A percentile compares a stretch with the other conserved stretches of the same genome.
These are phyloP conservation scores for Mesochorus sp. DNA, from an alignment of 2,888 invertebrate genomes.

Conservation along the genomic window DNA sequence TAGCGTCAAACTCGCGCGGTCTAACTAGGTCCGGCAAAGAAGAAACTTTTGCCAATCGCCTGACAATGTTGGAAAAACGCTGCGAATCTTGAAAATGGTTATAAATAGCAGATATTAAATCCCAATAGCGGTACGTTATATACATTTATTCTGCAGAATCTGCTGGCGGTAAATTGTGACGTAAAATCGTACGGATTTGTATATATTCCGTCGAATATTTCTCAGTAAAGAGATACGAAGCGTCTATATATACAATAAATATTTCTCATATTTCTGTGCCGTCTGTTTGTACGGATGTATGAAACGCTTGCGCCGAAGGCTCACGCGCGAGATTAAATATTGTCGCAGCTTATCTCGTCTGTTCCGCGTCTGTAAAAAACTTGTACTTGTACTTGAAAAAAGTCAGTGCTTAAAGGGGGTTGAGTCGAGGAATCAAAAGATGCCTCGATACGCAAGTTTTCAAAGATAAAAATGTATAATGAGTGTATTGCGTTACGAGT, in stretches of 20 bases:
- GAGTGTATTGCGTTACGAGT: too few relatives aligned
- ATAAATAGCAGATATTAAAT: too few relatives aligned
- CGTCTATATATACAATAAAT: slow-evolving; percentile 56
- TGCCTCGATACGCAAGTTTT: too few relatives aligned
- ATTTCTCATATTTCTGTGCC: slow-evolving; percentile 55
- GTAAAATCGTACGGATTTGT: too few relatives aligned
- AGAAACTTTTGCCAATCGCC: slow-evolving; percentile 47
- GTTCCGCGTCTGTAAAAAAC: slow-evolving; percentile 19
- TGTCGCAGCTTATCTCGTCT: slow-evolving; percentile 70
- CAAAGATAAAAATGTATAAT: too few relatives aligned
- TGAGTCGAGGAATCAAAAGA: too few relatives aligned
- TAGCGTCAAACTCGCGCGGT: slow-evolving; percentile 65
- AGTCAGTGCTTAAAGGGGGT: too few relatives aligned
- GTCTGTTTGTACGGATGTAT: slow-evolving; percentile 62
- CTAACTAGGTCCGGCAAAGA: slow-evolving; percentile 68
- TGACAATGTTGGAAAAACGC: slow-evolving; percentile 2
- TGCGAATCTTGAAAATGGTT: too few relatives aligned
- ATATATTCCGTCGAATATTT: slow-evolving; percentile 52
- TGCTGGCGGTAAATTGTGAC: too few relatives aligned
- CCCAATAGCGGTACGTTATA: neutral
- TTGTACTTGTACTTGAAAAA: too few relatives aligned
- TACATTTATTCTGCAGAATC: too few relatives aligned
- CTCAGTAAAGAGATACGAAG: slow-evolving; percentile 62
- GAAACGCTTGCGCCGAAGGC: slow-evolving; percentile 28
- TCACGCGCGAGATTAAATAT: slow-evolving; percentile 71